A percentile compares a stretch with the other conserved stretches of the same genome.
Conservation (phyloP, 2,888 invertebrate genomes). For the Eristalis tenax region DNA sequence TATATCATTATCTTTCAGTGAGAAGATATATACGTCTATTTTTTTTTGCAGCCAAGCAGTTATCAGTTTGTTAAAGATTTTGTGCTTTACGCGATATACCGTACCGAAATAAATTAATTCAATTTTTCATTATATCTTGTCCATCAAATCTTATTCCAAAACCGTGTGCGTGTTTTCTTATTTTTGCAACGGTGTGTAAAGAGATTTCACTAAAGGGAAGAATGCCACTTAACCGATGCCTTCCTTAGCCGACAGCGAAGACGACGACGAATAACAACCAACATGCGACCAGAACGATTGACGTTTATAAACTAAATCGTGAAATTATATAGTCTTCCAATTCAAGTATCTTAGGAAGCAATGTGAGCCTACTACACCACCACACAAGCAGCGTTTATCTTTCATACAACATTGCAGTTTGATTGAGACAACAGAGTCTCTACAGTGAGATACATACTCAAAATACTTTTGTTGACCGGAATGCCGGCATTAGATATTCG, state of each 20-base stretch:
- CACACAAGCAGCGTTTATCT: constrained; percentile 38
- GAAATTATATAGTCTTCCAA: constrained; percentile 58
- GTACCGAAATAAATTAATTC: constrained; percentile 29
- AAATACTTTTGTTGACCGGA: constrained; percentile 40
- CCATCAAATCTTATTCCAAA: background rate
- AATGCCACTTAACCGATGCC: constrained; percentile 39
- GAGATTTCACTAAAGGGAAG: constrained; percentile 8
- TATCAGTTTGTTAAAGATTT: constrained; percentile 50
- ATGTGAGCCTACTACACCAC: constrained; percentile 13
- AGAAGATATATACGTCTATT: constrained; percentile 29
- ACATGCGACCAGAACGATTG: constrained; percentile 67
- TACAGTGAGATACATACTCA: constrained; percentile 6
- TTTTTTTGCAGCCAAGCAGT: constrained; percentile 30
- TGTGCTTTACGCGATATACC: constrained; percentile 14
- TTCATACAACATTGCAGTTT: constrained; percentile 60
- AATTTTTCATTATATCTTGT: constrained; percentile 13
- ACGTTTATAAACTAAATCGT: constrained; percentile 68
- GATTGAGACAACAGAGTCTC: constrained; percentile 59
- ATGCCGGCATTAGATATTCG: constrained; percentile 56
- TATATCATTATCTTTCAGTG: constrained; percentile 42
- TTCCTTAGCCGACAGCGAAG: constrained; percentile 63
- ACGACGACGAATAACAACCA: constrained; percentile 62
- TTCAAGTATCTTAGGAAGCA: constrained; percentile 35
- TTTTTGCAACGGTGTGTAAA: constrained; percentile 16
- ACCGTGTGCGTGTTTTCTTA: background rate